These are phyloP conservation scores for Macrochelys suwanniensis DNA, from an alignment of 2,797 vertebrate species.

Conservation along the genomic window DNA sequence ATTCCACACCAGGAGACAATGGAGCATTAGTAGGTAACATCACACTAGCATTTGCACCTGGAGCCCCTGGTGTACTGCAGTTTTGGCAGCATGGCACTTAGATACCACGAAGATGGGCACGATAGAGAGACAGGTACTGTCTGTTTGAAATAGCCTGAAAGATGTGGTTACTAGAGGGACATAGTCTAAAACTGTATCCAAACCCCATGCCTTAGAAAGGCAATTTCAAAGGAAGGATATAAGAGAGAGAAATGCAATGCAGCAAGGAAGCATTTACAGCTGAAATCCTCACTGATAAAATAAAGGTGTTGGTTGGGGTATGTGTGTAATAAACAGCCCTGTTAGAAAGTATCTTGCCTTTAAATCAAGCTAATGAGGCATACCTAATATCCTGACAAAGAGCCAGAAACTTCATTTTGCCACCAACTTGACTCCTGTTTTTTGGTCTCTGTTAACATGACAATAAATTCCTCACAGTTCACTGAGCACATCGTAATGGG, in stretches of 20 bases:
- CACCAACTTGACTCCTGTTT: constrained; percentile 62
- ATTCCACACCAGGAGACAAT: neutral
- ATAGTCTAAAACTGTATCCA: constrained; percentile 9
- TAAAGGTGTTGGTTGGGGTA: neutral
- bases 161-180: neutral
- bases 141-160: neutral
- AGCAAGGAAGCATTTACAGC: constrained; percentile 31
- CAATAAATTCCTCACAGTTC: constrained; percentile 74
- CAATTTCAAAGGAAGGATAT: neutral
- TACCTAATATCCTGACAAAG: constrained; percentile 62
- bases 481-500: constrained; percentile 41
- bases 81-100: neutral
- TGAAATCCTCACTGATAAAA: neutral
- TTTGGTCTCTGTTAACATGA: constrained; percentile 57
- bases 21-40: neutral
- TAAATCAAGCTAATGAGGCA: constrained; percentile 77
- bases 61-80: constrained; percentile 36
- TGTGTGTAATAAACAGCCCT: constrained; percentile 50
- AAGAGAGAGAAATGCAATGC: neutral
- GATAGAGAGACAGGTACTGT: neutral
- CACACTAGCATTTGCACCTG: neutral
- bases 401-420: constrained; percentile 63
- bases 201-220: rapidly evolving
- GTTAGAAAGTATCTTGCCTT: constrained; percentile 63
- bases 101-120: constrained; percentile 5